Evolutionary conservation across 2,888 invertebrate genomes (phyloP).

Genomic region (Thera obeliscata): DNA sequence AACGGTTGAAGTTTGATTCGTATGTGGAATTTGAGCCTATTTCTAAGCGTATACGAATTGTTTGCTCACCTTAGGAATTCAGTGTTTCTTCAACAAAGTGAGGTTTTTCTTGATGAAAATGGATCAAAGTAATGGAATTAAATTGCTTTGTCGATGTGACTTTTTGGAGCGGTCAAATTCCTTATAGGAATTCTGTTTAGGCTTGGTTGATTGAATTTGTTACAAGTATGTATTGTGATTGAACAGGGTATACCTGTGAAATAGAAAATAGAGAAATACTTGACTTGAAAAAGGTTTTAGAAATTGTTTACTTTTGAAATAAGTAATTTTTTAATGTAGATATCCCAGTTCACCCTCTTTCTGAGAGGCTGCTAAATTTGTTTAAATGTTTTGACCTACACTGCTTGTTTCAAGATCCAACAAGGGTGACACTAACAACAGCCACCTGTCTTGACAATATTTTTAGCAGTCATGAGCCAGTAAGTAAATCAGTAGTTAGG

Average conservation of each 20-base stretch:
- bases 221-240: constrained; percentile 7
- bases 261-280: background rate
- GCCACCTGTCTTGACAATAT: no score
- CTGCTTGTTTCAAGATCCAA: no score
- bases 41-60: constrained; percentile 44
- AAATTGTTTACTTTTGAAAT: no score
- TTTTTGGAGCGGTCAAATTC: constrained; percentile 23
- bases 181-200: constrained; percentile 29
- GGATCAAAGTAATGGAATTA: constrained; percentile 44
- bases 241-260: background rate
- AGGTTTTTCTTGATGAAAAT: constrained; percentile 35
- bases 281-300: background rate
- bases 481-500: no score
- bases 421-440: no score
- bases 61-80: constrained; percentile 42
- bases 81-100: constrained; percentile 32
- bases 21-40: constrained; percentile 49
- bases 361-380: no score
- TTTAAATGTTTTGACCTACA: no score
- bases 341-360: no score
- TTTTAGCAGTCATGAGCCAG: no score
- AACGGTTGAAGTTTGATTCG: constrained; percentile 60
- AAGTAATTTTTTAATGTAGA: no score
- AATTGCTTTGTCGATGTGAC: constrained; percentile 38
- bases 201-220: constrained; percentile 25